Conservation (phyloP, 92 coral and sea anemone genomes). For the Bergia puertoricense region DNA sequence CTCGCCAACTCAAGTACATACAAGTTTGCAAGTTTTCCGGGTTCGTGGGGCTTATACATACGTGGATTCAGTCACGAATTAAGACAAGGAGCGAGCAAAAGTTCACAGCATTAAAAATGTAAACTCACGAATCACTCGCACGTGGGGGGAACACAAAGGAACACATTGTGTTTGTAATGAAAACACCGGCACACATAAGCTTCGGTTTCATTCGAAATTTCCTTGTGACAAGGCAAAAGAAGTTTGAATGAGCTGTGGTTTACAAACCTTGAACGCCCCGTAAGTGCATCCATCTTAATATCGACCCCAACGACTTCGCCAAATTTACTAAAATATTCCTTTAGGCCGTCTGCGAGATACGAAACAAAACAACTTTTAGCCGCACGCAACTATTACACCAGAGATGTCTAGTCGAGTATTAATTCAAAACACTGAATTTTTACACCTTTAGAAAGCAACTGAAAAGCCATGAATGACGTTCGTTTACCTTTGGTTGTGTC, state of each 20-base stretch:
- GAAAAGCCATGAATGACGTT: conserved; percentile 31
- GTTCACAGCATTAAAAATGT: conserved; percentile 74
- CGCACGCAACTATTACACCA: conserved; percentile 12
- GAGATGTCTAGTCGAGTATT: conserved; percentile 1
- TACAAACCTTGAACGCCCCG: conserved; percentile 91
- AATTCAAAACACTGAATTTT: conserved; percentile 1
- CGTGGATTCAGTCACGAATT: conserved; percentile 28
- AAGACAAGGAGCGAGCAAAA: conserved; percentile 3
- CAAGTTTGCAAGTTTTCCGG: conserved; percentile 44
- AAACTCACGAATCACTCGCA: conserved; percentile 61
- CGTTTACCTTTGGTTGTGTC: conserved; percentile 93
- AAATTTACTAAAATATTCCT: conserved; percentile 79
- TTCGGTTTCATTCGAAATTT: conserved; percentile 55
- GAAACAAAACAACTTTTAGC: conserved; percentile 17
- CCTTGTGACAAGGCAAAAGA: conserved; percentile 42
- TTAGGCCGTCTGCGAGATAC: conserved; percentile 70
- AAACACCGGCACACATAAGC: conserved; percentile 59
- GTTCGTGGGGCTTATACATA: conserved; percentile 8
- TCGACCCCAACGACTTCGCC: conserved; percentile 96
- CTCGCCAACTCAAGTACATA: conserved; percentile 26
- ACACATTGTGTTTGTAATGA: conserved; percentile 61
- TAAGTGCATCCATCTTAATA: conserved; percentile 87
- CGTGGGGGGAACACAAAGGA: conserved; percentile 60
- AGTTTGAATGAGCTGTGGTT: conserved; percentile 26
- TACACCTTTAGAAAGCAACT: conserved; percentile 16